Evolutionary conservation across 2,797 vertebrate genomes (phyloP), one percentile per base, ranked within the genome.

Genomic region (Protonibea diacanthus): DNA sequence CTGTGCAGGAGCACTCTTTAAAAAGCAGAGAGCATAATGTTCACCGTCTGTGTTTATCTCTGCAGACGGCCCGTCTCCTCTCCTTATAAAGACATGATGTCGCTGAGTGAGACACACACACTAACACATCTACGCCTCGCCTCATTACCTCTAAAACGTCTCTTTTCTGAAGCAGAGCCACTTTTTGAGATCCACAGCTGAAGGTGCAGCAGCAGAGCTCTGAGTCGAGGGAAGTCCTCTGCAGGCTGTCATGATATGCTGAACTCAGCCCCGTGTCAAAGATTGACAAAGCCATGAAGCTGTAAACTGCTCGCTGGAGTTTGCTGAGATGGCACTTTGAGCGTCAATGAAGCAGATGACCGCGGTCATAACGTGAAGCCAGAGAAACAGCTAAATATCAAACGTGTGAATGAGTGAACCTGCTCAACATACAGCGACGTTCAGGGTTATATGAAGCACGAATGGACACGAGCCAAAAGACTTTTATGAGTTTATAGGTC

Each of bases 401-500:
- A 38, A 59, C 12, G 2, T 57, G 6, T 0, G 13, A 23, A 27
- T 49, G 44, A 57, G 7, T 38, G 6, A 61, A 58, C 25, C 44
- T 27, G 40, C 27, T 13, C 18, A 42, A 62, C 15, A 71, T 48
- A 21, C 0, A 3, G 1, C 13, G 49, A 56, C n/a, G 21, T 58
- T 77, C 25, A 15, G 9, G 25, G 57, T 81, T 64, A 55, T 14
- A 65, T 51, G 78, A 74, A 53, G 53, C 59, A 4, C 6, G 14
- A 80, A 42, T 45, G 25, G 63, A 76, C 71, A 57, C 1, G 14
- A 63, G 27, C 40, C 38, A 87, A 73, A 14, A 51, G 21, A 57
- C 57, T 71, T 84, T 87, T 73, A 77, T 80, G 76, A 62, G 38
- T 88, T 89, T 74, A 83, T 64, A 33, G 67, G 73, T 77, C 48